Conservation (phyloP, 2,797 vertebrate genomes). For the Sebastes minor region DNA sequence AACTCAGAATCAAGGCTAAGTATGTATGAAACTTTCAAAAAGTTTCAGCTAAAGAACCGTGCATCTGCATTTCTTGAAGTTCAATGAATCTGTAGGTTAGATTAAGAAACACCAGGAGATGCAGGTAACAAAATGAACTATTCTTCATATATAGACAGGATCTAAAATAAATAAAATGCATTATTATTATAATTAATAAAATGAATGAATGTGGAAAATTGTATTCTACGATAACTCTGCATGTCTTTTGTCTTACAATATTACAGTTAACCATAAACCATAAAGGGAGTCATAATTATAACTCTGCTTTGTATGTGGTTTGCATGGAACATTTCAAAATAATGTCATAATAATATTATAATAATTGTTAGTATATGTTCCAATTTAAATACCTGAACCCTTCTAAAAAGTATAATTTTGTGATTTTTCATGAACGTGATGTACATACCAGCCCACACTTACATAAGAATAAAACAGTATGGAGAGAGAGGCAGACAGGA, state of each 20-base stretch:
- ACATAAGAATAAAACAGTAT: conserved; percentile 8
- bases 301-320: conserved; percentile 25
- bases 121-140: conserved; percentile 11
- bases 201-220: neutral
- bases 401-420: conserved; percentile 5
- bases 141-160: neutral
- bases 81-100: conserved; percentile 12
- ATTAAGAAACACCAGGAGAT: neutral
- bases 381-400: conserved; percentile 25
- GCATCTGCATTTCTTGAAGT: conserved; percentile 30
- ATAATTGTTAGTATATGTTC: conserved; percentile 33
- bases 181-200: neutral
- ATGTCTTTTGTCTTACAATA: neutral
- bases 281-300: conserved; percentile 13
- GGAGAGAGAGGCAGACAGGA: conserved; percentile 9
- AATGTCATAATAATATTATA: conserved; percentile 26
- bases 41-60: conserved; percentile 26
- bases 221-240: neutral
- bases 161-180: conserved; percentile 1
- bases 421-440: conserved; percentile 17
- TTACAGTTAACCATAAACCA: neutral
- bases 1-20: conserved; percentile 64
- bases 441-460: conserved; percentile 30
- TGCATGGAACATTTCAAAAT: conserved; percentile 44
- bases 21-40: conserved; percentile 56